Conservation (phyloP, 2,113 vertebrate genomes). For the Prinia subflava region DNA sequence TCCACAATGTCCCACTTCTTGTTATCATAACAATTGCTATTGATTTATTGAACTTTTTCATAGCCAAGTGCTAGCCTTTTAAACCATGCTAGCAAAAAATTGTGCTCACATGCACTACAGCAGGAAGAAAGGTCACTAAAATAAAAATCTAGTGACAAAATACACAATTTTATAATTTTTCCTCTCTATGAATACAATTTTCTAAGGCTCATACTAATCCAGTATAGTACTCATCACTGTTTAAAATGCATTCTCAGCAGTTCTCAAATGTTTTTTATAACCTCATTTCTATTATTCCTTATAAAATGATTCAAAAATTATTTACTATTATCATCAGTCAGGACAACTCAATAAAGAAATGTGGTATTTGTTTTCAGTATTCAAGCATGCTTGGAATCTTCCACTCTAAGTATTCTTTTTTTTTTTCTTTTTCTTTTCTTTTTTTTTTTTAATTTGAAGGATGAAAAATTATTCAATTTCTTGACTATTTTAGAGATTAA, state of each 20-base stretch:
- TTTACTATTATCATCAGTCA: background rate
- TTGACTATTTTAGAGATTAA: background rate
- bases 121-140: background rate
- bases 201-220: background rate
- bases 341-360: background rate
- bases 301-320: background rate
- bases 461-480: background rate
- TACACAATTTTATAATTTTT: background rate
- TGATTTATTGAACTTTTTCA: constrained; percentile 86
- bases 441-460: background rate
- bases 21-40: constrained; percentile 81
- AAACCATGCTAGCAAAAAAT: constrained; percentile 56
- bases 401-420: background rate
- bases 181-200: background rate
- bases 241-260: background rate
- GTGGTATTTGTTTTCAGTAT: background rate
- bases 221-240: background rate
- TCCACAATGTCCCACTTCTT: constrained; percentile 79
- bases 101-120: background rate
- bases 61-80: constrained; percentile 75
- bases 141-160: background rate
- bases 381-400: background rate
- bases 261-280: background rate
- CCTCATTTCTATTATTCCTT: background rate
- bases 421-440: too few relatives aligned